Base-by-base conservation (phyloP, 1,140 invertebrate species). In the Drosophila erecta region DNA sequence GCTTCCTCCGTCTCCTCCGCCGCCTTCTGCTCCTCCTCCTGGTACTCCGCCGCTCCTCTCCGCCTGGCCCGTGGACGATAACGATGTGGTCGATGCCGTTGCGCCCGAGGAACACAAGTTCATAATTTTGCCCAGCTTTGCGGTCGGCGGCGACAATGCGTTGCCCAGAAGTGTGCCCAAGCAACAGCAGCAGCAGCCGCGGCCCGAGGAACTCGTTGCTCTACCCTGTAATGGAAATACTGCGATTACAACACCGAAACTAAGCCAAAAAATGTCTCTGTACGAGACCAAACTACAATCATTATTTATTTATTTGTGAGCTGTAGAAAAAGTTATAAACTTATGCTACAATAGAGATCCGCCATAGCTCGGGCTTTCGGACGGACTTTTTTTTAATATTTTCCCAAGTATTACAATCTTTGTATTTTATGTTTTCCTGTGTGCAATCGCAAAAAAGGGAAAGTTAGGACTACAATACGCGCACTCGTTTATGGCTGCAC, bases 71-170 rank as follows among this genome's bases (percentile, higher is more conserved):
- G 75, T 72, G 55, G 90, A 91, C 62, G 90, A 90, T 79, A 91
- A 77, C 38, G 90, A 91, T 76, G 90, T 83, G 74, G 66, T 84
- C 47, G 90, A 91, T 85, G 90, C 86, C 44, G 90, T 91, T 71
- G 91, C 86, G 76, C 91, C 81, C 65, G 91, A 91, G 49, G 91
- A 92, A 56, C 91, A 92, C 89, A 92, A 90, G 90, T 92, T 92
- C 91, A 92, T 92, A 91, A 91, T 92, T 92, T 92, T 92, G 84
- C 89, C 90, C 91, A 91, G 90, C 64, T 85, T 91, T 81, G 78
- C 86, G 86, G 83, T 85, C 74, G 77, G 73, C 59, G 84, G 73
- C 83, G 83, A 87, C 90, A 91, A 90, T 89, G 76, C 70, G 80
- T 90, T 87, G 90, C 90, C 80, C 90, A 91, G 81, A 90, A 79